phyloP scores from a whole-genome alignment of 2,113 vertebrate genomes.

The Tupaia chinensis region DNA sequence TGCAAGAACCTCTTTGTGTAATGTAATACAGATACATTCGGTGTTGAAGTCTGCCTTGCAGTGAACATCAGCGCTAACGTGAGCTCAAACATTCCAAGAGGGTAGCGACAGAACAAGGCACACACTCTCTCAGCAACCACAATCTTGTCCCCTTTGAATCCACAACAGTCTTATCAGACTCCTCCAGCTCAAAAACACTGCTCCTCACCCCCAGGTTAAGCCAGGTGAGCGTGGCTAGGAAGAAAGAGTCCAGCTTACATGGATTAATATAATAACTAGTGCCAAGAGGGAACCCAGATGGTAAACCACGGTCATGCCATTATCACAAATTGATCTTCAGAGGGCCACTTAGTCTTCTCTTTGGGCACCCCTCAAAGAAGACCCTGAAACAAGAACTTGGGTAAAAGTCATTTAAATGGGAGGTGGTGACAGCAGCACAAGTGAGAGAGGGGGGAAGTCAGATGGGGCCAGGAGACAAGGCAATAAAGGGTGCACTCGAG shows the following conservation, averaged over 20 bases:
- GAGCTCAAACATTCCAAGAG: neutral
- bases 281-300: neutral
- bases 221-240: neutral
- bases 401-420: neutral
- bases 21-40: neutral
- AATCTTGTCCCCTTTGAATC: rapidly evolving
- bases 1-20: neutral
- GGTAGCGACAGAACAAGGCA: rapidly evolving
- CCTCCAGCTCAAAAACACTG: neutral
- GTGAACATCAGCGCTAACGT: neutral
- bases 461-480: neutral
- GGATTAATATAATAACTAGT: neutral
- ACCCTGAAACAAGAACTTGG: neutral
- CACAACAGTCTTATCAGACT: too few relatives aligned
- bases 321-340: neutral
- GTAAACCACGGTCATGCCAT: neutral
- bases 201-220: neutral
- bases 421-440: neutral
- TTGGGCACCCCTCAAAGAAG: neutral
- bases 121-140: neutral
- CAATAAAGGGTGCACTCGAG: rapidly evolving
- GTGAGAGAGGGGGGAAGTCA: neutral
- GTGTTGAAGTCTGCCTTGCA: neutral
- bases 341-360: neutral
- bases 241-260: neutral